Base-by-base conservation (phyloP, 2,888 invertebrate genomes). In the Drosophila recens region DNA sequence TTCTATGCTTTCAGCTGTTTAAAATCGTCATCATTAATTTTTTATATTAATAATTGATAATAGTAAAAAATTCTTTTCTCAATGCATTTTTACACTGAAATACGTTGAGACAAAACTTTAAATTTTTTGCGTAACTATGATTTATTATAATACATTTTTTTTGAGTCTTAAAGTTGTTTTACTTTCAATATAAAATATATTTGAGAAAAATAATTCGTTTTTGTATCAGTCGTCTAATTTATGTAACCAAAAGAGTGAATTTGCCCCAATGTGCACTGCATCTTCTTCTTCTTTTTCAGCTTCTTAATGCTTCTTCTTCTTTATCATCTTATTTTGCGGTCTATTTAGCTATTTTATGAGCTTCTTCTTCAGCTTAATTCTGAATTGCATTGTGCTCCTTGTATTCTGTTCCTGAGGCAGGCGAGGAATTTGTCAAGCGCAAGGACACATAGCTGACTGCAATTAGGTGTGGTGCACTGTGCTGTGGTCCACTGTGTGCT, bases 391-490 rank as follows among this genome's bases (percentile, higher is more conserved):
- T 72, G 57, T 30, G 56, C 63, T 62, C 33, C 67, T 10, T 46
- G 49, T 40, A 59, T 71, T 70, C 48, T 52, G 54, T 65, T 48
- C 65, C 59, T 72, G 69, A 63, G 70, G 75, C 70, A 63, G 75
- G 17, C 59, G 10, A 38, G 85, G 86, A 87, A 86, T 86, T 86
- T 86, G 69, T 80, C 78, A 84, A 89, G 87, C 87, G 87, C 86
- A 86, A 89, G 86, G 86, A 86, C 86, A 87, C 89, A 86, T 89
- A 71, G 43, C 76, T 89, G 74, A 20, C 61, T 67, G 84, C 89
- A 84, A 84, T 89, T 84, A 84, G 84, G 79, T 61, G 56, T 33
- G 48, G 30, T 30, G 48, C 46, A 46, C 27, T n/a, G 23, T 27
- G 27, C 27, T 15, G 48, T 48, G 15, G 15, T n/a, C 10, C 46